These are phyloP conservation scores for Sinhomidia bicolor DNA, from an alignment of 2,888 invertebrate species.

Conservation along the genomic window DNA sequence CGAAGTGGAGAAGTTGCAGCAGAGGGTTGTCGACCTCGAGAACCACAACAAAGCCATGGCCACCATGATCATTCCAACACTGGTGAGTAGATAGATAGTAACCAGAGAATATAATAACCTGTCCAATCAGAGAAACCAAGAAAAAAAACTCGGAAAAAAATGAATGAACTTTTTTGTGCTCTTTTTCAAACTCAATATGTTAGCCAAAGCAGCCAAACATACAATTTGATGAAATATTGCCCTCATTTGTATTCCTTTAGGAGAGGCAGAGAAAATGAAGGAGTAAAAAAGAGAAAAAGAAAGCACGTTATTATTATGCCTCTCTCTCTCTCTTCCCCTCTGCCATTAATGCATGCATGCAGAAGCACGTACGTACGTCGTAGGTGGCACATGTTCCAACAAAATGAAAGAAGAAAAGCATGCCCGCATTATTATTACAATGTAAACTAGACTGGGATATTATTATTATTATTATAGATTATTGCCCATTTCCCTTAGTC, in stretches of 20 bases:
- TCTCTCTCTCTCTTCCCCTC: not conserved
- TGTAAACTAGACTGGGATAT: slow-evolving; percentile 7
- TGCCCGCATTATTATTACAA: too few species aligned
- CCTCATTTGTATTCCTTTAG: slow-evolving; percentile 55
- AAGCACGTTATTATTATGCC: slow-evolving; percentile 9
- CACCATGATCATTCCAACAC: slow-evolving; percentile 79
- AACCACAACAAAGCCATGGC: slow-evolving; percentile 80
- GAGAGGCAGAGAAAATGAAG: slow-evolving; percentile 41
- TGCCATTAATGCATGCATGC: not conserved
- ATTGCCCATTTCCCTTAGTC: slow-evolving; percentile 68
- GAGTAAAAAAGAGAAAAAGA: slow-evolving; percentile 41
- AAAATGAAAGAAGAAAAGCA: slow-evolving; percentile 6
- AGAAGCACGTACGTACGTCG: not conserved
- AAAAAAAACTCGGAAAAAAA: not conserved
- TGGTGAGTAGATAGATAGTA: slow-evolving; percentile 71
- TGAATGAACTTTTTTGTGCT: slow-evolving; percentile 16
- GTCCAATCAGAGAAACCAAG: not conserved
- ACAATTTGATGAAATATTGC: slow-evolving; percentile 39
- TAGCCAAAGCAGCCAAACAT: not conserved
- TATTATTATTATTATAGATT: slow-evolving; percentile 43
- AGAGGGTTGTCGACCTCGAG: slow-evolving; percentile 77
- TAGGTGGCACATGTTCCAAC: slow-evolving; percentile 26
- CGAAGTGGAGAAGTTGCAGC: slow-evolving; percentile 78
- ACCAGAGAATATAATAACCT: not conserved
- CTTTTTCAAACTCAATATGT: not conserved